Conservation (phyloP, 2,888 invertebrate genomes). For the Nemurella pictetii region DNA sequence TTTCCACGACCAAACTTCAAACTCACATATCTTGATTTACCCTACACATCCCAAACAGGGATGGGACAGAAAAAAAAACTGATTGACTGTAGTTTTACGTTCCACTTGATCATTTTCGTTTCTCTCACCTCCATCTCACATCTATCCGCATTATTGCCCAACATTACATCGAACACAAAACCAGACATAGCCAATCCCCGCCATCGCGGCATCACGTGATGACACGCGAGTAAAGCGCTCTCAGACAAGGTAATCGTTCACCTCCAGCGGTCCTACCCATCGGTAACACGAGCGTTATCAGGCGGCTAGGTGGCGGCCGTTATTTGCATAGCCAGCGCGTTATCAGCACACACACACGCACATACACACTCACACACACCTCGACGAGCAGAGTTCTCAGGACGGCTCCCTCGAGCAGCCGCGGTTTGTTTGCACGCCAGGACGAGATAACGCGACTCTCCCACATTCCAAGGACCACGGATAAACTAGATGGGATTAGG, state of each 20-base stretch:
- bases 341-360: not conserved
- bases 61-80: too few species aligned
- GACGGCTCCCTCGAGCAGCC: not conserved
- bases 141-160: not conserved
- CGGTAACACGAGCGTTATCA: not conserved
- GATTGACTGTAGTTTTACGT: too few species aligned
- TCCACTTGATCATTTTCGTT: too few species aligned
- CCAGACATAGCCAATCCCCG: not conserved
- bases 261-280: not conserved
- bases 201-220: not conserved
- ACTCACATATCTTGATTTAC: too few species aligned
- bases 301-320: not conserved
- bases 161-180: not conserved
- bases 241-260: not conserved
- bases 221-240: not conserved
- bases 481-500: not conserved
- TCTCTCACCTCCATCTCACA: too few species aligned
- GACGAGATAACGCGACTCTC: not conserved
- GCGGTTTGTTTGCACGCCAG: not conserved
- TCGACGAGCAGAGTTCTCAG: not conserved
- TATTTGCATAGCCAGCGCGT: not conserved
- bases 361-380: too few species aligned
- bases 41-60: too few species aligned
- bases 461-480: not conserved
- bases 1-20: too few species aligned